Base-by-base conservation (phyloP, 2,797 vertebrate genomes). In the Mus caroli region DNA sequence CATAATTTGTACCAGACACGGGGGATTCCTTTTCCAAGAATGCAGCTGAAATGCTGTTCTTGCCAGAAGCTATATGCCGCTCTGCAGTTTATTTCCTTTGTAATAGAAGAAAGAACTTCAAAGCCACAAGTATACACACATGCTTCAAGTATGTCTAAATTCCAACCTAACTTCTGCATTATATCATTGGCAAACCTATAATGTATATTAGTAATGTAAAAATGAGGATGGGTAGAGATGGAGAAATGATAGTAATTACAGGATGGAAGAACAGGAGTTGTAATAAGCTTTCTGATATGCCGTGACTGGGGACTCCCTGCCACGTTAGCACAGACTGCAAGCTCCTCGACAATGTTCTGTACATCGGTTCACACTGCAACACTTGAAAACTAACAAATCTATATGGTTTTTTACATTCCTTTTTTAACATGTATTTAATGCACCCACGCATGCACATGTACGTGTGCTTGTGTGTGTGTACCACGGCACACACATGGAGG, bases 41-140 rank as follows among this genome's bases (percentile, higher is more conserved):
- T n/a, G 20, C 34, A 94, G 64, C 43, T 94, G 89, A 92, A 96
- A 91, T 89, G 92, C 60, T 87, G 37, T 79, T 96, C 92, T 88
- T 96, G 88, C 94, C 80, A 96, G 95, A 96, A 97, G 77, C 58
- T 95, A 69, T 58, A 87, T 88, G 89, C 85, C 52, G 88, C 88
- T 88, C 79, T 90, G 87, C 62, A 83, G 77, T 82, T 94, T 89
- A 95, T 79, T 76, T 97, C 50, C 56, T 97, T 97, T 96, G 91
- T 79, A 97, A 52, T 89, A 94, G 76, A 95, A 98, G 91, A 95
- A 94, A 94, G 13, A 85, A 96, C 92, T 92, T 97, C 95, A 98
- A 96, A 97, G 90, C 50, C 15, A 0, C 89, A 92, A 93, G 64
- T 64, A 85, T 62, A 85, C 14, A 95, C 96, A 97, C 94, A 96